These are phyloP conservation scores for Marcusenius ussheri DNA, from an alignment of 2,113 vertebrate species.

Conservation along the genomic window DNA sequence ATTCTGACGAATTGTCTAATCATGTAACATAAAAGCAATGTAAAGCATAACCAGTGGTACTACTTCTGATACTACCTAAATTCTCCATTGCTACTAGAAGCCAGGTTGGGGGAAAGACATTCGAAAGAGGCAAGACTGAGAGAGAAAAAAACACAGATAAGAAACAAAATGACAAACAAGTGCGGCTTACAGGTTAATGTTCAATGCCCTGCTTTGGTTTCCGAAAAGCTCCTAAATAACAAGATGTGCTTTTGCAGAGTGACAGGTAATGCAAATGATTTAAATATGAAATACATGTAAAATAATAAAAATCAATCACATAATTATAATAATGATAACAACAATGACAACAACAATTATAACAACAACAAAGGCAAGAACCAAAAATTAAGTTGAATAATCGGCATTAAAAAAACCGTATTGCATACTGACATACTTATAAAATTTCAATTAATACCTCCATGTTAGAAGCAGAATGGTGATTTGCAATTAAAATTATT, in stretches of 20 bases:
- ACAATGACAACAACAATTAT: neutral
- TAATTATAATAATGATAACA: neutral
- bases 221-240: neutral
- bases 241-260: neutral
- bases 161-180: neutral
- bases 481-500: constrained; percentile 18
- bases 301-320: neutral
- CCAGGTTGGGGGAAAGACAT: neutral
- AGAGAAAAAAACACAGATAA: neutral
- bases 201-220: neutral
- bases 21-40: neutral
- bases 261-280: neutral
- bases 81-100: neutral
- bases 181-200: neutral
- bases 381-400: neutral
- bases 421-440: neutral
- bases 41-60: neutral
- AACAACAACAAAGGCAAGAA: neutral
- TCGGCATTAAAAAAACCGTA: neutral
- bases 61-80: neutral
- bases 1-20: neutral
- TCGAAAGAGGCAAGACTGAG: neutral
- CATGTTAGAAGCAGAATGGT: neutral
- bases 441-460: constrained; percentile 9
- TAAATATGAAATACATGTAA: neutral